These are phyloP conservation scores for Ormyrus pomaceus DNA, from an alignment of 2,888 invertebrate genomes.

Conservation along the genomic window DNA sequence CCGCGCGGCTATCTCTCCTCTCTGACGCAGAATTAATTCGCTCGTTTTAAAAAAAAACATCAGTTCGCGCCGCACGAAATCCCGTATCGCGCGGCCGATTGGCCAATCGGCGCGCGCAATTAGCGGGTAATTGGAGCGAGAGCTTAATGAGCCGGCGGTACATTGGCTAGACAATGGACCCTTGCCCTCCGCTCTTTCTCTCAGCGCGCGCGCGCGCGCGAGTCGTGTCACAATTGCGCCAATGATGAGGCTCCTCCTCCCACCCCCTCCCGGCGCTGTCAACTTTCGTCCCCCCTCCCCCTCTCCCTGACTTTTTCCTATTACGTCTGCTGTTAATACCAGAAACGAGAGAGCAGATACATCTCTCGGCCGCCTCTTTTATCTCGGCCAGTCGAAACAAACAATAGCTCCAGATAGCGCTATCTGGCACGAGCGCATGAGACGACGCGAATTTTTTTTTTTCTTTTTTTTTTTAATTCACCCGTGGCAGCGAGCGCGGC, in stretches of 20 bases:
- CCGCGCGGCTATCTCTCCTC: constrained; percentile 8
- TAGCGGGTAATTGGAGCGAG: constrained; percentile 56
- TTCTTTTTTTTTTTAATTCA: constrained; percentile 34
- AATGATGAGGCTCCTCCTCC: not conserved
- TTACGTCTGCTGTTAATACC: not conserved
- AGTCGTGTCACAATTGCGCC: not conserved
- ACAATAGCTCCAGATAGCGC: constrained; percentile 61
- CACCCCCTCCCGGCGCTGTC: not conserved
- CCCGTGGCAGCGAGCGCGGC: constrained; percentile 7
- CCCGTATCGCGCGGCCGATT: not conserved
- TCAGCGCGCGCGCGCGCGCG: not conserved
- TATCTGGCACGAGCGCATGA: constrained; percentile 54
- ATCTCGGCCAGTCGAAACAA: constrained; percentile 62
- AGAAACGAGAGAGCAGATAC: not conserved
- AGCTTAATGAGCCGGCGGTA: constrained; percentile 35
- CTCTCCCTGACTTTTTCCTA: not conserved
- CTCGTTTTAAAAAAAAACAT: not conserved
- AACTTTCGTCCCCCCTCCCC: not conserved
- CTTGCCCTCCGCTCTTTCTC: not conserved
- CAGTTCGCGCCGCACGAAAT: not conserved
- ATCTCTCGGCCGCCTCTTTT: constrained; percentile 44
- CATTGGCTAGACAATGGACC: constrained; percentile 1
- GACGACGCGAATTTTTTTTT: constrained; percentile 50
- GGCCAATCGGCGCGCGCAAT: constrained; percentile 54
- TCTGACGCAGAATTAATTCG: constrained; percentile 8